Conservation (phyloP, 2,113 vertebrate species). For the Leucosticte australis region DNA sequence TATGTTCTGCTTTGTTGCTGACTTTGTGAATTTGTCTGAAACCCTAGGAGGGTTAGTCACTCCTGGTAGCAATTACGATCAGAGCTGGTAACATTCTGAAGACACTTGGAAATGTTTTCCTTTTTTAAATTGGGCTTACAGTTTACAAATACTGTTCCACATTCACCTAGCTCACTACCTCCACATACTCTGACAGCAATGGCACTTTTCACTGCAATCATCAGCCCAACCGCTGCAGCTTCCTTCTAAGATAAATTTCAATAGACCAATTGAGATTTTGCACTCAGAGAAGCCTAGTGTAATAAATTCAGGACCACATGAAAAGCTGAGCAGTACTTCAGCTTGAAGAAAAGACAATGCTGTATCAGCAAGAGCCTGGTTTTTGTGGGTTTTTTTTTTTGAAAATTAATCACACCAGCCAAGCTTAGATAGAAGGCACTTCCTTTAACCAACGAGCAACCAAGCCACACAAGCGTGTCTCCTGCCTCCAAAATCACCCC, state of each 20-base stretch:
- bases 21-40: background rate
- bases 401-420: background rate
- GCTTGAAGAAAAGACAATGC: background rate
- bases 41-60: background rate
- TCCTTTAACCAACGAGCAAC: background rate
- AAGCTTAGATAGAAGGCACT: background rate
- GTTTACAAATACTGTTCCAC: background rate
- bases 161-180: background rate
- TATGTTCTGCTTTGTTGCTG: background rate
- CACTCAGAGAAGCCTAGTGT: background rate
- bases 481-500: background rate
- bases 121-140: background rate
- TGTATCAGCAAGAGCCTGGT: background rate
- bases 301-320: background rate
- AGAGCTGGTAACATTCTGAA: background rate
- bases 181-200: background rate
- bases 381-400: too few species aligned
- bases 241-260: background rate
- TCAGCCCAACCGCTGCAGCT: background rate
- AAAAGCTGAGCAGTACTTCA: background rate
- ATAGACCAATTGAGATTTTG: background rate
- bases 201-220: background rate
- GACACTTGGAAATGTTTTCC: background rate
- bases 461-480: fast-evolving
- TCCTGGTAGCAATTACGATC: background rate